Evolutionary conservation across 2,888 invertebrate species (phyloP), one percentile per base, ranked within the genome.

Genomic region (Tachina lurida): DNA sequence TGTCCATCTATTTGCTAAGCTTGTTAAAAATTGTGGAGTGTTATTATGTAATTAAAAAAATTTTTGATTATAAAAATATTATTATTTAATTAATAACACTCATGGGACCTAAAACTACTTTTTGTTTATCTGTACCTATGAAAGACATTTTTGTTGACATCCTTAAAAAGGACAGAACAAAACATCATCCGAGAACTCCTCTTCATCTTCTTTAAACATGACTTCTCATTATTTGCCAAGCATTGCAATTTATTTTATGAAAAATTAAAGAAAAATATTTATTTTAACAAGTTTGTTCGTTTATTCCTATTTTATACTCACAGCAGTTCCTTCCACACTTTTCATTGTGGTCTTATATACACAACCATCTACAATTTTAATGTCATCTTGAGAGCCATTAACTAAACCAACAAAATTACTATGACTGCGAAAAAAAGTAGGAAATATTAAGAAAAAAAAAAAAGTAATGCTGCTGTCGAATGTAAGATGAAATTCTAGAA

Each of bases 311-410:
- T 5, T 75, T 17, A 62, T 41, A 12, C 54, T 60, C 49, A 41
- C 19, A 63, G 63, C 63, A 13, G 13, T 54, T 71, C 39, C 17
- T 77, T 67, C 31, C n/a, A 49, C 12, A 49, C 31, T 67, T 54
- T 43, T 47, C 41, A 13, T n/a, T 45, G 67, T 65, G 63, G 45
- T 22, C 31, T 73, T 17, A 15, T 74, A 47, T 43, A 45, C 63
- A 74, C 45, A 60, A 62, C 60, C 60, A 71, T 71, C 76, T 62
- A 68, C 81, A 82, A 85, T 85, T 60, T 85, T 85, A 85, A 85
- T 82, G 85, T 85, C 85, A 81, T 85, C 85, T 75, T 70, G 85
- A 85, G 85, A 84, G 70, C 78, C 78, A 78, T 78, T 78, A 78
- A 78, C 78, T 70, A 63, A 79, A 71, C 19, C 58, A 71, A 71